These are phyloP conservation scores for Lamellibrachia luymesi DNA, from an alignment of 1,140 invertebrate genomes.

Conservation along the genomic window DNA sequence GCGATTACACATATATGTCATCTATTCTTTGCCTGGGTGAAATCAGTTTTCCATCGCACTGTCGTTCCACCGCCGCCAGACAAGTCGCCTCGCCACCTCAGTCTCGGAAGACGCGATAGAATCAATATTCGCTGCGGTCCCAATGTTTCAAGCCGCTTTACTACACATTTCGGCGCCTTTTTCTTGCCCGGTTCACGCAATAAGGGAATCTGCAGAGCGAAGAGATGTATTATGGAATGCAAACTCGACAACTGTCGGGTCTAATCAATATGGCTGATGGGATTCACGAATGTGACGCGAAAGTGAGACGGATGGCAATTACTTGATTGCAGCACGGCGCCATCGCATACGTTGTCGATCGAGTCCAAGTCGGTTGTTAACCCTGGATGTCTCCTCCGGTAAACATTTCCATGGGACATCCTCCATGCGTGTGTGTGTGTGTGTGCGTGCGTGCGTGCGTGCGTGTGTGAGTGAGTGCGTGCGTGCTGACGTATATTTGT, in stretches of 20 bases:
- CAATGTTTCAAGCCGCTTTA: neutral
- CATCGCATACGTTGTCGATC: neutral
- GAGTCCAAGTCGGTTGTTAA: neutral
- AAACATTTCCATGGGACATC: neutral
- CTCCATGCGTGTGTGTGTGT: no score
- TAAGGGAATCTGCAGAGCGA: neutral
- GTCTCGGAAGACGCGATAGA: neutral
- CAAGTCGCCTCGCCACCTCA: neutral
- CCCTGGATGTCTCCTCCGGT: neutral
- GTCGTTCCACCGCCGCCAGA: neutral
- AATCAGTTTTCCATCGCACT: neutral
- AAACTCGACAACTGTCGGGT: neutral
- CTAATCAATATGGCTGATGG: neutral
- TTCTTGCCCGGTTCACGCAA: neutral
- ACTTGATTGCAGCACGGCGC: neutral
- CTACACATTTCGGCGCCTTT: neutral
- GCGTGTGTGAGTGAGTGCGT: no score
- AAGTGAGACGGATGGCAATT: neutral
- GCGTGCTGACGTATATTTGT: no score
- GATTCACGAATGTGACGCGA: neutral
- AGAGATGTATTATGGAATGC: neutral
- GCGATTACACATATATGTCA: neutral
- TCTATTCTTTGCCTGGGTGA: neutral
- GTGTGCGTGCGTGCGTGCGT: no score
- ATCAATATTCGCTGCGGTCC: neutral